Evolutionary conservation across 2,888 invertebrate species (phyloP).

Genomic region (Parascotia fuliginaria): DNA sequence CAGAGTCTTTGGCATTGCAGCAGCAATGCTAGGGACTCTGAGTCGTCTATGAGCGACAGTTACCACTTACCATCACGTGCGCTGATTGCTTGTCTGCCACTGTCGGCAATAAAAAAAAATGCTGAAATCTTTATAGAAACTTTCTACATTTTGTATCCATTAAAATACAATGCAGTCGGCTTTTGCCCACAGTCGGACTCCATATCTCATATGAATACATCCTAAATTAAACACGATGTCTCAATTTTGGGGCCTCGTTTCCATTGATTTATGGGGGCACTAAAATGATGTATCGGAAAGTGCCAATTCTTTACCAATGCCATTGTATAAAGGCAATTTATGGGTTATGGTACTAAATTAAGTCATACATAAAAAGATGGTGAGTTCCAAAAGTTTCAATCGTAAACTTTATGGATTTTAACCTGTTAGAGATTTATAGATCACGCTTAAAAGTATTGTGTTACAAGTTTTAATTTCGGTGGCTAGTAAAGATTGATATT

Average conservation of each 20-base stretch:
- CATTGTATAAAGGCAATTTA: conserved; percentile 33
- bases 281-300: conserved; percentile 32
- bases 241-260: conserved; percentile 47
- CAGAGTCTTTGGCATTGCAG: too few species aligned
- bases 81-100: too few species aligned
- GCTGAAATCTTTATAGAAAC: too few species aligned
- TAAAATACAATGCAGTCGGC: background rate
- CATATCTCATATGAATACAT: background rate
- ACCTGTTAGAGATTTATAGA: too few species aligned
- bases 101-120: too few species aligned
- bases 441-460: too few species aligned
- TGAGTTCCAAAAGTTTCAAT: conserved; percentile 1
- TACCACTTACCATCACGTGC: too few species aligned
- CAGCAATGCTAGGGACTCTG: too few species aligned
- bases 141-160: too few species aligned
- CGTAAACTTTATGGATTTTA: conserved; percentile 4
- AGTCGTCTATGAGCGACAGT: too few species aligned
- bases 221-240: conserved; percentile 28
- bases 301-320: conserved; percentile 31
- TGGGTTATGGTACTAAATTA: conserved; percentile 25
- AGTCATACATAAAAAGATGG: conserved; percentile 7
- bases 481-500: too few species aligned
- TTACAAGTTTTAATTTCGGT: too few species aligned
- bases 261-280: conserved; percentile 48
- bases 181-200: background rate